Conservation (phyloP, 2,113 vertebrate genomes). For the Odobenus rosmarus region DNA sequence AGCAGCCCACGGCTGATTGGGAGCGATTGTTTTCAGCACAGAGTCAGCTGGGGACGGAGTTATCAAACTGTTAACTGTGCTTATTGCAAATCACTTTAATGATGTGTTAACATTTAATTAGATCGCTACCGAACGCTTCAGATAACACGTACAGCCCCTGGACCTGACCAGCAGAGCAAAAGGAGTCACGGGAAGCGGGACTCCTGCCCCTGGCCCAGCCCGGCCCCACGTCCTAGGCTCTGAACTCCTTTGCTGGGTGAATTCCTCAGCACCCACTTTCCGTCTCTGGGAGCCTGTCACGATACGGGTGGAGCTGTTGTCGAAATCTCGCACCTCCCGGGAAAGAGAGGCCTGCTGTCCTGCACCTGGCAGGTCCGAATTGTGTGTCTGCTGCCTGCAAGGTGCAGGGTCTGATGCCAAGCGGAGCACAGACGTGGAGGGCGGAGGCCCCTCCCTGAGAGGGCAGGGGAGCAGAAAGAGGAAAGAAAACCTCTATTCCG, state of each 20-base stretch:
- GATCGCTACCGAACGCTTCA: conserved; percentile 55
- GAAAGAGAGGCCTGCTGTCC: fast-evolving
- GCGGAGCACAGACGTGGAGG: background rate
- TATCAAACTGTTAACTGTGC: conserved; percentile 68
- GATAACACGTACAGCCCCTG: background rate
- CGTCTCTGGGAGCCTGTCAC: fast-evolving
- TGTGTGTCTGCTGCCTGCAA: fast-evolving
- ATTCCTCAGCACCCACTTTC: fast-evolving
- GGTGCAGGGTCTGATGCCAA: fast-evolving
- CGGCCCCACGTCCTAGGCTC: background rate
- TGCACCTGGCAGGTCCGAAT: fast-evolving
- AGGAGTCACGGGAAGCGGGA: background rate
- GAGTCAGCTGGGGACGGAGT: background rate
- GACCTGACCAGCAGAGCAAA: conserved; percentile 9
- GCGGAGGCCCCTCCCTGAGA: fast-evolving
- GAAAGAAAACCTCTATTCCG: fast-evolving
- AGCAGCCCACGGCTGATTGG: conserved; percentile 41
- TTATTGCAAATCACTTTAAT: conserved; percentile 83
- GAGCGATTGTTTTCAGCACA: conserved; percentile 52
- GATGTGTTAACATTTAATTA: conserved; percentile 82
- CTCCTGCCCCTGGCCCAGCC: background rate
- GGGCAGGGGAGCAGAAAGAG: fast-evolving
- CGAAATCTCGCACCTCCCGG: background rate
- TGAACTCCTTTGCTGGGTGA: fast-evolving
- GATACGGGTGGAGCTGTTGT: fast-evolving